These are phyloP conservation scores for Microtus oregoni DNA, from an alignment of 2,113 vertebrate species.

Conservation along the genomic window DNA sequence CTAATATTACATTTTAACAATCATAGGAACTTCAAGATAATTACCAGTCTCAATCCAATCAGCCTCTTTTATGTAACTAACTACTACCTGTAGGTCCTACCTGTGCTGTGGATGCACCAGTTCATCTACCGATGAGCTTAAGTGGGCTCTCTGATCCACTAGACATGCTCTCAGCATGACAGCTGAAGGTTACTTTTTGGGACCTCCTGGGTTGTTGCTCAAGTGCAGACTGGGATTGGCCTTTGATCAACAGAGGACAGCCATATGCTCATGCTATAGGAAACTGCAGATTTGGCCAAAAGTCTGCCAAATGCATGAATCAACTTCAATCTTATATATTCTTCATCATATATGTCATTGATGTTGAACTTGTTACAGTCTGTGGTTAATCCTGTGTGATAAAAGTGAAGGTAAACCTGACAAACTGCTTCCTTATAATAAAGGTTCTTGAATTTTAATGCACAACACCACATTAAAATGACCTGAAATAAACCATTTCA, in stretches of 20 bases:
- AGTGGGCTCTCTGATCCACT: neutral
- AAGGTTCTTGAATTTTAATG: neutral
- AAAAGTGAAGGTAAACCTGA: neutral
- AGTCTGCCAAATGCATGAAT: neutral
- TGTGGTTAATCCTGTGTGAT: neutral
- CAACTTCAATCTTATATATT: neutral
- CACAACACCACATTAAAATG: neutral
- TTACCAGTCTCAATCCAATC: neutral
- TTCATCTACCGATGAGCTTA: neutral
- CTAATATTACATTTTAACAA: neutral
- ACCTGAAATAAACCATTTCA: neutral
- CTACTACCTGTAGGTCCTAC: fast-evolving
- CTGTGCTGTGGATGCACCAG: fast-evolving
- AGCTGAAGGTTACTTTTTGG: neutral
- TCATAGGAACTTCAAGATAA: neutral
- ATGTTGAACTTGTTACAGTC: neutral
- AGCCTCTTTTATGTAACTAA: neutral
- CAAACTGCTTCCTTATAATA: neutral
- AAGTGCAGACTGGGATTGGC: neutral
- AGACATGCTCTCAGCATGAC: neutral
- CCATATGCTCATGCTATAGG: neutral
- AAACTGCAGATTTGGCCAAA: neutral
- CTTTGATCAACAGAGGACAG: neutral
- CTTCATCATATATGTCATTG: neutral
- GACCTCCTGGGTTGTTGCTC: neutral